phyloP scores from a whole-genome alignment of 1,140 invertebrate species.

The Drosophila pachea region DNA sequence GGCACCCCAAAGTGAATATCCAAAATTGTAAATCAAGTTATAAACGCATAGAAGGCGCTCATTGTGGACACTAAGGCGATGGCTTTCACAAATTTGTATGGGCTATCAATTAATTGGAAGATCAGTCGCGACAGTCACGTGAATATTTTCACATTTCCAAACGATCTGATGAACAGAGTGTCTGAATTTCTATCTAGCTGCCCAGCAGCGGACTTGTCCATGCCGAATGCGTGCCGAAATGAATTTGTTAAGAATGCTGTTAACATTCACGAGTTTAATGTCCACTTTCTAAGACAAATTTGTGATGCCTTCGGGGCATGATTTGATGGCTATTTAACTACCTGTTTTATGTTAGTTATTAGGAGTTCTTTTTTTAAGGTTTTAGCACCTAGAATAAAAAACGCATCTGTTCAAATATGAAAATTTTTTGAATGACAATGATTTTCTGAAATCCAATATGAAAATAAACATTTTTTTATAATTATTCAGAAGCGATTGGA shows the following conservation, averaged over 20 bases:
- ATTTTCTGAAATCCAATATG: too few species aligned
- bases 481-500: too few species aligned
- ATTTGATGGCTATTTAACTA: constrained; percentile 48
- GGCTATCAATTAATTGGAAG: constrained; percentile 70
- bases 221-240: constrained; percentile 48
- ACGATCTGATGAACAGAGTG: constrained; percentile 1
- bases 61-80: constrained; percentile 62
- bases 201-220: constrained; percentile 14
- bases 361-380: constrained; percentile 25
- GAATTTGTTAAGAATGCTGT: constrained; percentile 71
- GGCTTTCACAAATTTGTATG: constrained; percentile 74
- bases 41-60: constrained; percentile 68
- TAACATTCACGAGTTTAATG: constrained; percentile 54
- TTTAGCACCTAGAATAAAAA: constrained; percentile 2
- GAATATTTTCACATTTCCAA: constrained; percentile 59
- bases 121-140: constrained; percentile 13
- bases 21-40: constrained; percentile 72
- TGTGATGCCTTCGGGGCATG: constrained; percentile 25
- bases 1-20: constrained; percentile 37
- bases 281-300: constrained; percentile 56
- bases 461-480: too few species aligned
- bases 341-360: constrained; percentile 53
- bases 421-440: not conserved
- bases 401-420: constrained; percentile 6
- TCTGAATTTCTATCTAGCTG: not conserved